Base-by-base conservation (phyloP, 2,797 vertebrate genomes). In the Coracias cyanogaster region DNA sequence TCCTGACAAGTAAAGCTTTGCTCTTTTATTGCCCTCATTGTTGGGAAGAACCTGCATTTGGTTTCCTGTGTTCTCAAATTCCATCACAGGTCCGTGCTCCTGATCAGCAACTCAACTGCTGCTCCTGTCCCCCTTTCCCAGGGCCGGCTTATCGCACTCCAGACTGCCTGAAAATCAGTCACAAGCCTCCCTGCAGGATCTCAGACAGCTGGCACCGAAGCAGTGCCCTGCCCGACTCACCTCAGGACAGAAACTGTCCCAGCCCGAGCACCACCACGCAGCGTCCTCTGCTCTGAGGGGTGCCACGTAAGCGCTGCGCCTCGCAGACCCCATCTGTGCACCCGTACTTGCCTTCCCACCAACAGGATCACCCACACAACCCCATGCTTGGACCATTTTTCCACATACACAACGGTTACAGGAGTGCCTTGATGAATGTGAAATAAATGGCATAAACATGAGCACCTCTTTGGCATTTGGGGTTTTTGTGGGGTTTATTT, bases 351-450 rank as follows among this genome's bases (percentile, higher is more conserved):
- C 41, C 57, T 29, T 17, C 66, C 14, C 60, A 12, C 33, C 60
- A 24, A 11, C 7, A 14, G 1, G 4, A n/a, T 21, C 3, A 10
- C 33, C 9, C 46, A 4, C 1, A 5, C 2, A 39, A 17, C 46
- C 6, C 19, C 9, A 1, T 17, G 9, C 55, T 29, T 2, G 2
- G 17, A 26, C 48, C 33, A 5, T 9, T 54, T 15, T 26, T 31
- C 45, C 29, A 17, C 45, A 33, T 11, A 5, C 18, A 31, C n/a
- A 16, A 8, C 0, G 4, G 15, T 28, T n/a, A 24, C 43, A 52
- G n/a, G 24, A 2, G 8, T 17, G 28, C 39, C 45, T 24, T 5
- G 52, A 55, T 14, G 54, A 39, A 25, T 1, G 1, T 15, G 25
- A 54, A 46, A 54, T 41, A 33, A 66, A 66, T 6, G 13, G 33